A percentile compares a stretch with the other conserved stretches of the same genome.
phyloP scores from a whole-genome alignment of 1,140 invertebrate species.

The Drosophila pectinifera region DNA sequence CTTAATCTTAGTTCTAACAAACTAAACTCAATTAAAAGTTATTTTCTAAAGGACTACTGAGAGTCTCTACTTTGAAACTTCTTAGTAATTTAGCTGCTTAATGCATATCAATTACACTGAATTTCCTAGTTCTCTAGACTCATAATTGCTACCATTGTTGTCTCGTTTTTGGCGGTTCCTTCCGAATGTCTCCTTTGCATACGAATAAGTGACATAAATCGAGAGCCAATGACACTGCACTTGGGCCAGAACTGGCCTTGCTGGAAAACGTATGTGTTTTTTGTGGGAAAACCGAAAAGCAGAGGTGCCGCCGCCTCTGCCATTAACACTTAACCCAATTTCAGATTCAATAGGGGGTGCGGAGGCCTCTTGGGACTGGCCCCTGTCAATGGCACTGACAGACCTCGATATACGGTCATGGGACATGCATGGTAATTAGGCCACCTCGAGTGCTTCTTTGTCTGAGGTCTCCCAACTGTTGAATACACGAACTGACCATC shows the following conservation, averaged over 20 bases:
- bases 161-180: constrained; percentile 7
- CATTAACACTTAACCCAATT: constrained; percentile 77
- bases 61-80: neutral
- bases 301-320: constrained; percentile 37
- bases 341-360: constrained; percentile 42
- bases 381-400: constrained; percentile 45
- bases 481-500: constrained; percentile 33
- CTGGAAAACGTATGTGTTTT: constrained; percentile 3
- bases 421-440: constrained; percentile 56
- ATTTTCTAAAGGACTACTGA: neutral
- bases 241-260: constrained; percentile 34
- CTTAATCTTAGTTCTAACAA: neutral
- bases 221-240: constrained; percentile 31
- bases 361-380: constrained; percentile 47
- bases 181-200: neutral
- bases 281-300: constrained; percentile 11
- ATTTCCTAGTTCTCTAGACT: constrained; percentile 24
- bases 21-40: constrained; percentile 7
- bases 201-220: constrained; percentile 4
- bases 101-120: constrained; percentile 21
- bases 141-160: constrained; percentile 19
- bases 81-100: constrained; percentile 1
- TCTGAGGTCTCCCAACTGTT: constrained; percentile 53
- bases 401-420: constrained; percentile 48
- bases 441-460: constrained; percentile 33